Evolutionary conservation across 2,888 invertebrate species (phyloP), one percentile per base, ranked within the genome.

Genomic region (Ophion costatus): DNA sequence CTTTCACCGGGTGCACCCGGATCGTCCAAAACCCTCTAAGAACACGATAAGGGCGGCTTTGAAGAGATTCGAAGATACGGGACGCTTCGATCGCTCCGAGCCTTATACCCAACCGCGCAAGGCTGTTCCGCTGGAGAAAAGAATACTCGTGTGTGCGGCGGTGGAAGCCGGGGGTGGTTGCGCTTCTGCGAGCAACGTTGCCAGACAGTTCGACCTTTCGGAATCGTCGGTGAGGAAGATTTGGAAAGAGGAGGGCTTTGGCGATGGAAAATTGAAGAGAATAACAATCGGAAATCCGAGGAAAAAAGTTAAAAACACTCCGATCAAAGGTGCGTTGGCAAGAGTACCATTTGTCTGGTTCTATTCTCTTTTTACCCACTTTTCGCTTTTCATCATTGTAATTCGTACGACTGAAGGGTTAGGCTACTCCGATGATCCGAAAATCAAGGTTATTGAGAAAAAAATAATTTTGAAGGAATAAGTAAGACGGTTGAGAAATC

Each of bases 161-260:
- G 82, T 85, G 2, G 85, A 85, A 59, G 85, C 85, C 0, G 85
- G 80, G 7, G 85, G 85, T 9, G 85, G 85, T 51, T 85, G 85
- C 63, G 85, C 76, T 14, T 85, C 85, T 0, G 85, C 85, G 0
- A 82, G 82, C 17, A 82, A 76, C 51, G 85, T 85, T 9, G 85
- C 85, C 0, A 76, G 76, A 59, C 85, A 85, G 61, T 82, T 85
- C 10, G 85, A 82, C 9, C 57, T 85, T 24, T 82, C 85, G n/a
- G 85, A 85, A 42, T 85, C 85, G 9, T 82, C 85, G 42, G 85
- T 85, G n/a, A 82, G 85, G 24, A 85, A 85, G 69, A 85, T 85
- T 59, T 85, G 85, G 85, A 85, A 82, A 38, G 82, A 85, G 17
- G 85, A 85, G 38, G 85, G 85, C 14, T 85, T 85, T 11, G 85